Evolutionary conservation across 2,113 vertebrate species (phyloP), one percentile per base, ranked within the genome.

Genomic region (Chrysemys picta): DNA sequence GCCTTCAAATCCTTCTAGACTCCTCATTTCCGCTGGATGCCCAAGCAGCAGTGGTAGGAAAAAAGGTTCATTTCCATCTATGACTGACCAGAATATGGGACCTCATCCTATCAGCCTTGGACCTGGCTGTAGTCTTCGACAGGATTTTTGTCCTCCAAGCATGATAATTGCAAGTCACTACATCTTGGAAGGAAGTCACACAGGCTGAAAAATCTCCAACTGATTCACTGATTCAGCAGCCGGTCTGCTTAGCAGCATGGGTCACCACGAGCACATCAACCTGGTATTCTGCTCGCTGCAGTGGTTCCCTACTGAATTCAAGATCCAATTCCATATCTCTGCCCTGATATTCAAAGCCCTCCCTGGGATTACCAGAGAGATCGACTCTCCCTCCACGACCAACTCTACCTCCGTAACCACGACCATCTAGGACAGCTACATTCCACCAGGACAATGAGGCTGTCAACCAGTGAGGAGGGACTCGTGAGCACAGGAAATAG

Each of bases 71-170:
- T 12, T 94, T 49, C 5, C 49, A 93, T 65, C 79, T 31, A 75
- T 42, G 2, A n/a, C 75, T 92, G 90, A 88, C 91, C 95, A 90
- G 56, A 2, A 25, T 82, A 78, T 96, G 87, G 38, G 91, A 92
- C 80, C 87, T 96, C 95, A 81, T 94, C 94, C 82, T 9, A 78
- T 56, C 80, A 3, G 35, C 88, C 93, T 94, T 13, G 25, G 88
- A 42, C 17, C 88, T 91, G 2, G 12, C 50, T 91, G 53, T 45
- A 5, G 1, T 88, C 96, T 95, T 94, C 91, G 94, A 96, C 84
- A 93, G 89, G 53, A 87, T 6, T 81, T 25, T 52, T 86, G 49
- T 27, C 65, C 82, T 82, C n/a, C 87, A 80, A 80, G 2, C 90
- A 59, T 3, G 2, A 9, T 49, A 7, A 47, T 5, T 84, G 47